Percentiles rank a stretch among this genome's conserved stretches.
These are phyloP conservation scores for Chrosomus eos DNA, from an alignment of 2,797 vertebrate genomes.

Conservation along the genomic window DNA sequence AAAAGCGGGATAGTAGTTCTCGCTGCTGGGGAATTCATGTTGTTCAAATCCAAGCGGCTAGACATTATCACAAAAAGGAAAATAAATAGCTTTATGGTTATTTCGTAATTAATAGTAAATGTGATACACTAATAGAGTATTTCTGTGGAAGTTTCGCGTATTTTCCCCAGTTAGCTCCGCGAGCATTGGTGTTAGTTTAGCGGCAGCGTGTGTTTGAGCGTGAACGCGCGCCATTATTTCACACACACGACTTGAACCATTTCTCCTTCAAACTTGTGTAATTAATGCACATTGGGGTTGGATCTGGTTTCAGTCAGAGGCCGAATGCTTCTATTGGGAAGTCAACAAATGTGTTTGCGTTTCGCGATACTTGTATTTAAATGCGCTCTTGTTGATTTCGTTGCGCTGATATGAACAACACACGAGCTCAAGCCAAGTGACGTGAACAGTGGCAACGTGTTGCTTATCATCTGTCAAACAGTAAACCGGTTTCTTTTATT, in stretches of 20 bases:
- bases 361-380: background rate
- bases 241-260: background rate
- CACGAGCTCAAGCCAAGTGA: background rate
- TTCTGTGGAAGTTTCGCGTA: conserved; percentile 2
- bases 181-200: conserved; percentile 9
- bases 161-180: conserved; percentile 20
- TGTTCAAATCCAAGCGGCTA: background rate
- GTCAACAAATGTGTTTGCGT: background rate
- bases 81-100: background rate
- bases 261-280: conserved; percentile 21
- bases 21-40: background rate
- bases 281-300: background rate
- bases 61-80: background rate
- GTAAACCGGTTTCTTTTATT: background rate
- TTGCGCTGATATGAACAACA: no score
- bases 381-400: background rate
- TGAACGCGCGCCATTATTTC: conserved; percentile 43
- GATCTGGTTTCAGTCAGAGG: background rate
- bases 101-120: background rate
- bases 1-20: conserved; percentile 45
- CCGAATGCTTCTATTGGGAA: background rate
- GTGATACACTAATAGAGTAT: no score
- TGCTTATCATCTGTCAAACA: background rate
- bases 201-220: conserved; percentile 1
- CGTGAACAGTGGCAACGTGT: conserved; percentile 8